These are phyloP conservation scores for Natator depressus DNA, from an alignment of 2,113 vertebrate genomes.

Conservation along the genomic window DNA sequence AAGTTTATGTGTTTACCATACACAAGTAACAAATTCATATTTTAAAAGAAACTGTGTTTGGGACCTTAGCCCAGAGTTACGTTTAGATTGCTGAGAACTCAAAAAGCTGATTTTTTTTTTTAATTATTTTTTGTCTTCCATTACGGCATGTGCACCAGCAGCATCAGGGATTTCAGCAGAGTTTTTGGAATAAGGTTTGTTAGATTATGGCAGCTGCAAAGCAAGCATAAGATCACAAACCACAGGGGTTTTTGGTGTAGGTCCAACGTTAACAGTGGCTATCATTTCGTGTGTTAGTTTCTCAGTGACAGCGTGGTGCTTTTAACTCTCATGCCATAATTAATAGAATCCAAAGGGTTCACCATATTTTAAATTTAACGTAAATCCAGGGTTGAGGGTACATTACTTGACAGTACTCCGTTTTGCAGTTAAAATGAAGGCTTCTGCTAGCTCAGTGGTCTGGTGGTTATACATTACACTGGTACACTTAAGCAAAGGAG, in stretches of 20 bases:
- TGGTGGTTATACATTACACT: not conserved
- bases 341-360: not conserved
- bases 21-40: not conserved
- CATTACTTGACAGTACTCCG: not conserved
- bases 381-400: not conserved
- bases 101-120: accelerated
- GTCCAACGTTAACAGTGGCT: not conserved
- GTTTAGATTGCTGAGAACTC: not conserved
- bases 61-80: not conserved
- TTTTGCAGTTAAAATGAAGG: not conserved
- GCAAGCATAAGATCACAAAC: constrained; percentile 11
- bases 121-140: not conserved
- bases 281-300: constrained; percentile 10
- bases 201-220: constrained; percentile 31
- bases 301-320: not conserved
- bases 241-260: constrained; percentile 23
- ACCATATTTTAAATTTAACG: not conserved
- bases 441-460: not conserved
- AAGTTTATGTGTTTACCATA: not conserved
- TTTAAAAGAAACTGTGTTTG: not conserved
- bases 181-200: constrained; percentile 18
- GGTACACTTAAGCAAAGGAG: not conserved
- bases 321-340: constrained; percentile 8
- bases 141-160: not conserved
- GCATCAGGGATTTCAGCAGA: constrained; percentile 12